Conservation (phyloP, 2,888 invertebrate genomes). For the Aphodius sticticus region DNA sequence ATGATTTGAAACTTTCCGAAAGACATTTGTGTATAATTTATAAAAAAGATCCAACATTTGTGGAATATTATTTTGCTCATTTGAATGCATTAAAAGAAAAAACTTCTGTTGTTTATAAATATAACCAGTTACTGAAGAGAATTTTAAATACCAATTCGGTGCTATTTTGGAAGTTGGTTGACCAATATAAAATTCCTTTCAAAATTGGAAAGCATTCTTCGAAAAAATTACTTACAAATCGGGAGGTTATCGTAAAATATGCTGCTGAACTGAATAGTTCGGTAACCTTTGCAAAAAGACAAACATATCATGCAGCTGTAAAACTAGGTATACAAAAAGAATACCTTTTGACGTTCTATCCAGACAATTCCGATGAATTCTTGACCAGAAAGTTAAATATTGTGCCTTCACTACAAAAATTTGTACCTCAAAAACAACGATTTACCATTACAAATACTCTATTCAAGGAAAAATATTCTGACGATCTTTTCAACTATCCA, state of each 20-base stretch:
- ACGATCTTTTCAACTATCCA: conserved; percentile 15
- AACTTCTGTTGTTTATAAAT: neutral
- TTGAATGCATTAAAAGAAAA: conserved; percentile 11
- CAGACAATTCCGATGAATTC: conserved; percentile 25
- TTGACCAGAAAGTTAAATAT: neutral
- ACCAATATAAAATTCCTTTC: conserved; percentile 22
- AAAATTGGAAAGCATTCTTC: conserved; percentile 34
- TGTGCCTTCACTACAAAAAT: conserved; percentile 7
- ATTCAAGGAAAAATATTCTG: conserved; percentile 25
- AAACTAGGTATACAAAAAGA: conserved; percentile 24
- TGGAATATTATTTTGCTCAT: conserved; percentile 31
- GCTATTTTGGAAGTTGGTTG: conserved; percentile 33
- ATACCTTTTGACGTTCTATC: conserved; percentile 32
- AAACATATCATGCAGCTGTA: conserved; percentile 25
- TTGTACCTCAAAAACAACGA: conserved; percentile 19
- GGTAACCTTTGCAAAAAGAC: conserved; percentile 22
- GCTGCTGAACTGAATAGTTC: neutral
- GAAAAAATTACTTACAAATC: conserved; percentile 31
- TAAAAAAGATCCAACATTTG: conserved; percentile 31
- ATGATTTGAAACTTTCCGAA: conserved; percentile 32
- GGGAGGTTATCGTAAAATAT: conserved; percentile 31
- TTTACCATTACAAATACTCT: conserved; percentile 20
- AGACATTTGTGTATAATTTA: conserved; percentile 32
- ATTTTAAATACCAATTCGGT: conserved; percentile 29
- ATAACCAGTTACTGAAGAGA: conserved; percentile 7